A percentile compares a stretch with the other conserved stretches of the same genome.
Evolutionary conservation across 2,888 invertebrate species (phyloP).

Genomic region (Drosophila pseudotalamancana): DNA sequence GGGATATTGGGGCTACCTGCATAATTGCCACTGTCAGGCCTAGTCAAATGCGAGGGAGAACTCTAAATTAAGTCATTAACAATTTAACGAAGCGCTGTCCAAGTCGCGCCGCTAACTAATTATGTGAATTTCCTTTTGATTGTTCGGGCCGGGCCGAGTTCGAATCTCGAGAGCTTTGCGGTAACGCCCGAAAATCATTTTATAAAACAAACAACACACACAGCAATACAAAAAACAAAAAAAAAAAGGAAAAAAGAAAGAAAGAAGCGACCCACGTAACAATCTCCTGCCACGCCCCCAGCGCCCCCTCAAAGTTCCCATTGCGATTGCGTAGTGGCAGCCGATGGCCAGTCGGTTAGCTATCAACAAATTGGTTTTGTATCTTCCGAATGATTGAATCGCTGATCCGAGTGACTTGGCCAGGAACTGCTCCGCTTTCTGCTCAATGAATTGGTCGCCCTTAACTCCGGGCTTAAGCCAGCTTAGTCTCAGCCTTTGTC

Average conservation of each 20-base stretch:
- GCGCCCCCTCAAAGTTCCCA: conserved; percentile 61
- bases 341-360: conserved; percentile 65
- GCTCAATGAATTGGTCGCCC: conserved; percentile 62
- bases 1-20: conserved; percentile 44
- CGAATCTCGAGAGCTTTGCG: conserved; percentile 21
- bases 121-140: conserved; percentile 82
- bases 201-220: conserved; percentile 66
- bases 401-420: conserved; percentile 43
- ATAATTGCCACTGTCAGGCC: conserved; percentile 53
- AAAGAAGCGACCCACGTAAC: conserved; percentile 56
- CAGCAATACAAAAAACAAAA: conserved; percentile 36
- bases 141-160: conserved; percentile 24
- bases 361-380: conserved; percentile 79
- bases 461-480: conserved; percentile 36
- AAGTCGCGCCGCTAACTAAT: conserved; percentile 74
- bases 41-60: conserved; percentile 49
- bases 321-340: conserved; percentile 44
- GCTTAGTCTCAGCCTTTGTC: conserved; percentile 59
- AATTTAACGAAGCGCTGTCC: conserved; percentile 66
- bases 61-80: conserved; percentile 81
- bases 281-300: conserved; percentile 56
- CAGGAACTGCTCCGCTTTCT: conserved; percentile 30
- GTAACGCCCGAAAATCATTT: conserved; percentile 66
- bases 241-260: too few relatives aligned
- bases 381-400: conserved; percentile 74